These are phyloP conservation scores for Brachypteracias leptosomus DNA, from an alignment of 2,113 vertebrate species.

Conservation along the genomic window DNA sequence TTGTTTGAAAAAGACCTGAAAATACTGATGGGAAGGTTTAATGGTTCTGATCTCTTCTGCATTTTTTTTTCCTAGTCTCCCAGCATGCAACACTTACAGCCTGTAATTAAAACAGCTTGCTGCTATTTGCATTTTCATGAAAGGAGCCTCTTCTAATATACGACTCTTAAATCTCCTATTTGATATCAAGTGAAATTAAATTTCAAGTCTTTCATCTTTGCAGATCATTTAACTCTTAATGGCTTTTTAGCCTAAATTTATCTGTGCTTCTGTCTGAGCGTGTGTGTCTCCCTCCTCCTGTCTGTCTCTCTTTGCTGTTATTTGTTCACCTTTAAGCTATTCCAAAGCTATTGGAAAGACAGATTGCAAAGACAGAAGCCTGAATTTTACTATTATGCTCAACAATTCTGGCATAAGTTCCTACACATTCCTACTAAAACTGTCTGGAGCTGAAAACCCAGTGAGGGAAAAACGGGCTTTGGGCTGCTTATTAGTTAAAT, in stretches of 20 bases:
- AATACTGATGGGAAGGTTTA: not conserved
- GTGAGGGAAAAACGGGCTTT: not conserved
- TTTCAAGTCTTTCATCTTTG: constrained; percentile 21
- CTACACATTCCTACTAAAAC: not conserved
- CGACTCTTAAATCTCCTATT: constrained; percentile 9
- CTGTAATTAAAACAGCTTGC: constrained; percentile 58
- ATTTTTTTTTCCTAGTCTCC: not conserved
- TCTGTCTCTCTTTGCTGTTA: not conserved
- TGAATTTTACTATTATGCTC: constrained; percentile 15
- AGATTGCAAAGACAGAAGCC: constrained; percentile 50
- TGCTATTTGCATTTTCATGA: constrained; percentile 44
- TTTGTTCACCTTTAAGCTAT: constrained; percentile 51
- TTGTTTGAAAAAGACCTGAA: not conserved
- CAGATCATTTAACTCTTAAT: constrained; percentile 34
- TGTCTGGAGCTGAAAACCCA: constrained; percentile 3
- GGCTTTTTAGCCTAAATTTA: not conserved
- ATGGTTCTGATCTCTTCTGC: not conserved
- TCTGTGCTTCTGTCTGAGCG: not conserved
- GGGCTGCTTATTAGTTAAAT: constrained; percentile 6
- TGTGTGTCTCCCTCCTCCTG: not conserved
- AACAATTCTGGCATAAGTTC: constrained; percentile 1
- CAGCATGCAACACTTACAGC: not conserved
- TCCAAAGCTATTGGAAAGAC: constrained; percentile 42
- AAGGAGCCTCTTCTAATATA: constrained; percentile 4
- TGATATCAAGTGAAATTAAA: not conserved